Conservation (phyloP, 2,888 invertebrate genomes). For the Campoplex capitator region DNA sequence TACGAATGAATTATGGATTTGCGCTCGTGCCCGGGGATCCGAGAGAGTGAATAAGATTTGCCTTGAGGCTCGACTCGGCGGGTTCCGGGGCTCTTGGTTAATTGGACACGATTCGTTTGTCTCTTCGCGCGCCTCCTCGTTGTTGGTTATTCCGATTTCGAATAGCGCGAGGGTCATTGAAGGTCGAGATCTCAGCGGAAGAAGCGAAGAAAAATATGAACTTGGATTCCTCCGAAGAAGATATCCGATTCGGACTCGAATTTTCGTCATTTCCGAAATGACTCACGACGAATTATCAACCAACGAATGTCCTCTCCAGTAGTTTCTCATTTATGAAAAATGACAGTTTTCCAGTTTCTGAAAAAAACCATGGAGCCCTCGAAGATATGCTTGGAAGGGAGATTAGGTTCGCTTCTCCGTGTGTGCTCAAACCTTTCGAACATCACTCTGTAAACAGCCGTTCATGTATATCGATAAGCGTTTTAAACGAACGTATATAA, state of each 20-base stretch:
- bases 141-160: constrained; percentile 43
- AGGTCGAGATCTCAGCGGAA: neutral
- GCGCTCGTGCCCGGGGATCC: constrained; percentile 50
- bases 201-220: neutral
- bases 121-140: constrained; percentile 27
- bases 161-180: constrained; percentile 4
- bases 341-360: neutral
- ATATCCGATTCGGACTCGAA: no score
- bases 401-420: neutral
- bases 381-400: constrained; percentile 33
- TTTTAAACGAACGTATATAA: constrained; percentile 39
- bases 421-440: constrained; percentile 45
- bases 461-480: constrained; percentile 63
- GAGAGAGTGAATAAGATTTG: constrained; percentile 14
- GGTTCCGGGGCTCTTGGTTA: constrained; percentile 71
- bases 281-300: no score
- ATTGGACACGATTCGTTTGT: constrained; percentile 75
- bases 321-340: no score
- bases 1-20: constrained; percentile 80
- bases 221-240: neutral
- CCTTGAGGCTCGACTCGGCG: constrained; percentile 33
- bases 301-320: no score
- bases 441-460: neutral
- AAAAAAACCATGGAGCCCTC: neutral
- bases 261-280: neutral